Evolutionary conservation across 2,113 vertebrate genomes (phyloP).

Genomic region (Zapornia atra): DNA sequence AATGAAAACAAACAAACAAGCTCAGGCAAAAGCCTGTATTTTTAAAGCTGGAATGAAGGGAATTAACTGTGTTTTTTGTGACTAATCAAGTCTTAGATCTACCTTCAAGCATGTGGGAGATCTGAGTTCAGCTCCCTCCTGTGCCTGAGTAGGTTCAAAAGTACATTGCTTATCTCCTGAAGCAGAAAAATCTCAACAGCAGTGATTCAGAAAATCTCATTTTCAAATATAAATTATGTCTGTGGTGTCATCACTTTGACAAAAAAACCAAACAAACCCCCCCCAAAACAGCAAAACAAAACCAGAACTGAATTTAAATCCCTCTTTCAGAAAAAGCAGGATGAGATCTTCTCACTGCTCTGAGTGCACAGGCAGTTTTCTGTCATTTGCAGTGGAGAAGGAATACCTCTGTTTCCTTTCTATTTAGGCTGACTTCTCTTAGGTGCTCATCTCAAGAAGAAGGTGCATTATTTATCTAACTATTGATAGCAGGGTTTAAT

Average conservation of each 20-base stretch:
- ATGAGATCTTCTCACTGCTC: not conserved
- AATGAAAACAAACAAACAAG: slow-evolving; percentile 15
- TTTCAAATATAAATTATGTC: not conserved
- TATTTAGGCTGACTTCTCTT: not conserved
- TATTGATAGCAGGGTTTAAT: not conserved
- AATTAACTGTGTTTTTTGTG: not conserved
- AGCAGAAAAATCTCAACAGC: not conserved
- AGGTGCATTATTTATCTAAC: not conserved
- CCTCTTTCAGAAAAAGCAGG: not conserved
- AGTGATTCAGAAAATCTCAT: not conserved
- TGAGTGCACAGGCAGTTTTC: accelerated
- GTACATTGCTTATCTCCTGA: not conserved
- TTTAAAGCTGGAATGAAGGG: not conserved
- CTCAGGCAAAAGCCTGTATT: not conserved
- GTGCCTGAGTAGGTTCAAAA: not conserved
- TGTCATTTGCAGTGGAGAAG: not conserved
- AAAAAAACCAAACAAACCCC: not conserved
- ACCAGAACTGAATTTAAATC: not conserved
- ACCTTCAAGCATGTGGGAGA: not conserved
- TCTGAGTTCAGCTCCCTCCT: not conserved
- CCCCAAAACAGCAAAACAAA: not conserved
- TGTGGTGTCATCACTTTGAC: not conserved
- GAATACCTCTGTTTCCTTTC: not conserved
- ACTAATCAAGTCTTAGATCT: not conserved
- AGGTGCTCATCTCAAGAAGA: accelerated